A percentile compares a stretch with the other conserved stretches of the same genome.
Conservation (phyloP, 2,113 vertebrate genomes). For the Xyliphius kryptos region DNA sequence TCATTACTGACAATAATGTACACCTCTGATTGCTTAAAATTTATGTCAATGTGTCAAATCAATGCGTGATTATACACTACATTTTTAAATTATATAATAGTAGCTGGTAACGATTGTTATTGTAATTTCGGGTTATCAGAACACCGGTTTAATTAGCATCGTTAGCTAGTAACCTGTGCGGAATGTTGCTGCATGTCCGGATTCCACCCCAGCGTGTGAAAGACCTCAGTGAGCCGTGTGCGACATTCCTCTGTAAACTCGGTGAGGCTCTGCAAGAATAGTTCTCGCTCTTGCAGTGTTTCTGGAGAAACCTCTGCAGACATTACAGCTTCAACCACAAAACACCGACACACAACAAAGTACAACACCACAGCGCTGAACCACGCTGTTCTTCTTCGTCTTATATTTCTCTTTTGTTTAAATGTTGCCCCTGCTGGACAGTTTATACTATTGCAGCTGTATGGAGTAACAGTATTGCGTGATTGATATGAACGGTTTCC, state of each 20-base stretch:
- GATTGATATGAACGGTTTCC: no score
- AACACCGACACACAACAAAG: background rate
- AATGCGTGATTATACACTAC: no score
- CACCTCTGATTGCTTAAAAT: no score
- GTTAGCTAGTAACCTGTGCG: conserved; percentile 27
- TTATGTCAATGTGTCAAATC: no score
- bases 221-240: conserved; percentile 51
- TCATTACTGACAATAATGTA: no score
- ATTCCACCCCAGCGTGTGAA: conserved; percentile 58
- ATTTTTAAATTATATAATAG: no score
- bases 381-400: background rate
- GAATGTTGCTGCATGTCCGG: conserved; percentile 21
- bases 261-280: conserved; percentile 49
- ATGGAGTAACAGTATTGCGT: no score
- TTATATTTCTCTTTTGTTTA: background rate
- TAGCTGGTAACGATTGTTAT: no score
- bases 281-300: conserved; percentile 38
- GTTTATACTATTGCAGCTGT: no score
- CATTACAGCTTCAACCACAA: conserved; percentile 20
- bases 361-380: background rate
- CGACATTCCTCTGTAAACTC: conserved; percentile 60
- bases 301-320: conserved; percentile 12
- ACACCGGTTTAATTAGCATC: no score
- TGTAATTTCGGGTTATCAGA: no score
- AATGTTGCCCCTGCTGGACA: no score